phyloP scores from a whole-genome alignment of 2,113 vertebrate genomes.

The Etheostoma cragini region DNA sequence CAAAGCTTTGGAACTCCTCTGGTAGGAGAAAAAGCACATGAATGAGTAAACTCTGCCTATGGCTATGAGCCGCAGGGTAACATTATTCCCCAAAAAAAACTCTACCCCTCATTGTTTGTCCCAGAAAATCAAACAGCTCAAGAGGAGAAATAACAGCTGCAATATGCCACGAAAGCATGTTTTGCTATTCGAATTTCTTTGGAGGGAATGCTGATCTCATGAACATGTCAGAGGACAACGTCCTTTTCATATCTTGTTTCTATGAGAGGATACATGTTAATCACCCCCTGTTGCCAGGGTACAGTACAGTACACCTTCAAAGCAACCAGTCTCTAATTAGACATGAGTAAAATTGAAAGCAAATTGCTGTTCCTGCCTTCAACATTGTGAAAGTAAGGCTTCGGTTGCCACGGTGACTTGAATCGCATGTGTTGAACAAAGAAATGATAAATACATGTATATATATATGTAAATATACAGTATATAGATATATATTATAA shows the following conservation, averaged over 20 bases:
- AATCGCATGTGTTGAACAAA: background rate
- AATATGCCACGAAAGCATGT: conserved; percentile 6
- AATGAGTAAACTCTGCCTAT: conserved; percentile 58
- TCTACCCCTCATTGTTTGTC: conserved; percentile 47
- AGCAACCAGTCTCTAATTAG: conserved; percentile 42
- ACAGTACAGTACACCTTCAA: conserved; percentile 22
- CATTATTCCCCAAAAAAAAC: conserved; percentile 22
- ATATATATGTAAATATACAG: too few species aligned
- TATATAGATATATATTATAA: too few species aligned
- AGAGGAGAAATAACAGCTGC: conserved; percentile 29
- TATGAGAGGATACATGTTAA: conserved; percentile 14
- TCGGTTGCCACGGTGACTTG: conserved; percentile 14
- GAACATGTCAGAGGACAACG: conserved; percentile 16
- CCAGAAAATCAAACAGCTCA: conserved; percentile 58
- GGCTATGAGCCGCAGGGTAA: conserved; percentile 42
- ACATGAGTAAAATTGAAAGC: conserved; percentile 33
- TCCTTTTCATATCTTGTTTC: conserved; percentile 21
- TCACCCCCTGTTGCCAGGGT: conserved; percentile 39
- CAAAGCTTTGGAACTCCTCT: conserved; percentile 87
- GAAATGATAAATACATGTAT: too few species aligned
- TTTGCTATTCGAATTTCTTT: conserved; percentile 23
- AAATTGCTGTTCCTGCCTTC: conserved; percentile 18
- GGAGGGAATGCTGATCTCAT: conserved; percentile 22
- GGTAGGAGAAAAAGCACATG: conserved; percentile 54
- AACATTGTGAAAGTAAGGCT: conserved; percentile 8